phyloP scores from a whole-genome alignment of 2,797 vertebrate species.

The Gobionotothen gibberifrons region DNA sequence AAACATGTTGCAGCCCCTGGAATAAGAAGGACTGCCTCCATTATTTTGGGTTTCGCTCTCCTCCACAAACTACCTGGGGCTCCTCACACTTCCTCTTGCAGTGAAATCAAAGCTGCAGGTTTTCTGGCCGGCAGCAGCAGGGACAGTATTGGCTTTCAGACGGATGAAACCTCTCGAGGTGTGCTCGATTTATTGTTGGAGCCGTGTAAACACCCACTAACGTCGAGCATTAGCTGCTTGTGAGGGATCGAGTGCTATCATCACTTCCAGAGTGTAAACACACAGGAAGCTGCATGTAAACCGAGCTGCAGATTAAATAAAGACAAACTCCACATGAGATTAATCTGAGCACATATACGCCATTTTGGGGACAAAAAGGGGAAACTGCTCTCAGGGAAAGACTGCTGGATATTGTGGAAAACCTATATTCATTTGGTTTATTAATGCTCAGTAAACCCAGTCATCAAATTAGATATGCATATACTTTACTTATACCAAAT shows the following conservation, averaged over 20 bases:
- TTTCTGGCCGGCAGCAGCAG: conserved; percentile 27
- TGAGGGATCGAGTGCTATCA: conserved; percentile 25
- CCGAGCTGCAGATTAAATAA: conserved; percentile 39
- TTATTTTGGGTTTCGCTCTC: background rate
- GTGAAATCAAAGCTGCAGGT: conserved; percentile 47
- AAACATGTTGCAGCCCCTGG: background rate
- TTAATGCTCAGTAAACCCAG: background rate
- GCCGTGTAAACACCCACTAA: conserved; percentile 7
- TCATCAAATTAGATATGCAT: no score
- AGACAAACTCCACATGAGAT: background rate
- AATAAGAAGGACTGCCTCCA: background rate
- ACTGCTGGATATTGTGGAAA: background rate
- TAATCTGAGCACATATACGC: background rate
- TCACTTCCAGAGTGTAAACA: conserved; percentile 20
- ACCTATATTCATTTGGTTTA: background rate
- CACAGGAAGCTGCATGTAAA: conserved; percentile 15
- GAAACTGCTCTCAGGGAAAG: background rate
- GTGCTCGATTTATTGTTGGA: conserved; percentile 28
- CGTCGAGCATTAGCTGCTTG: background rate
- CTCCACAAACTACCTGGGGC: background rate
- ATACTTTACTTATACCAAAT: no score
- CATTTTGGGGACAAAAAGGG: conserved; percentile 22
- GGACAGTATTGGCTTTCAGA: conserved; percentile 25
- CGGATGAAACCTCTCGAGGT: conserved; percentile 19
- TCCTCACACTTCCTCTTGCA: conserved; percentile 25